Evolutionary conservation across 2,797 vertebrate genomes (phyloP).

Genomic region (Malacoctenus gilli): DNA sequence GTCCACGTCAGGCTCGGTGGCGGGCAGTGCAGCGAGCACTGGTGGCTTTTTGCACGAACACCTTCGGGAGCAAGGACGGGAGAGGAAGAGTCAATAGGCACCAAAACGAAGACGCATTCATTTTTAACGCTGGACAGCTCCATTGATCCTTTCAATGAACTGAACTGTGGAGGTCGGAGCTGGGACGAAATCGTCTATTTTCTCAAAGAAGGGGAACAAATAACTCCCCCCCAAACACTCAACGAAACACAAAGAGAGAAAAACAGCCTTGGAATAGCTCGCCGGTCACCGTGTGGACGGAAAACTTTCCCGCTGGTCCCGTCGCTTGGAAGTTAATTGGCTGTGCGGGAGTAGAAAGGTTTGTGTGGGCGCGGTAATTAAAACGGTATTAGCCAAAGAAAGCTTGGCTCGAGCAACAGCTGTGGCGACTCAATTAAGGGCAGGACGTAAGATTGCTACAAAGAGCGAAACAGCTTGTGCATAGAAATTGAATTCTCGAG

Average conservation of each 20-base stretch:
- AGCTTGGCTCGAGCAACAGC: slow-evolving; percentile 62
- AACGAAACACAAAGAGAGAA: neutral
- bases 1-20: slow-evolving; percentile 82
- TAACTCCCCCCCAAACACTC: too few species aligned
- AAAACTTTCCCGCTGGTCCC: slow-evolving; percentile 46
- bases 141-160: slow-evolving; percentile 25
- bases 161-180: neutral
- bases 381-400: slow-evolving; percentile 77
- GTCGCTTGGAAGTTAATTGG: slow-evolving; percentile 73
- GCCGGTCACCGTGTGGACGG: slow-evolving; percentile 28
- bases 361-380: slow-evolving; percentile 76
- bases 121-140: slow-evolving; percentile 27
- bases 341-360: slow-evolving; percentile 61
- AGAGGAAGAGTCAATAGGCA: slow-evolving; percentile 1
- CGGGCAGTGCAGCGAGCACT: slow-evolving; percentile 80
- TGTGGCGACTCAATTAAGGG: slow-evolving; percentile 70
- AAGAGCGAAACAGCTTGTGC: slow-evolving; percentile 42
- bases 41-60: slow-evolving; percentile 91
- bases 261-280: slow-evolving; percentile 25
- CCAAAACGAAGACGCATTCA: slow-evolving; percentile 15
- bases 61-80: slow-evolving; percentile 76
- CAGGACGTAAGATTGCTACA: slow-evolving; percentile 35
- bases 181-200: neutral
- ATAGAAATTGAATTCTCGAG: slow-evolving; percentile 34
- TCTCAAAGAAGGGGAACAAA: too few species aligned